Evolutionary conservation across 2,797 vertebrate genomes (phyloP).

Genomic region (Schizopygopsis pylzovi): DNA sequence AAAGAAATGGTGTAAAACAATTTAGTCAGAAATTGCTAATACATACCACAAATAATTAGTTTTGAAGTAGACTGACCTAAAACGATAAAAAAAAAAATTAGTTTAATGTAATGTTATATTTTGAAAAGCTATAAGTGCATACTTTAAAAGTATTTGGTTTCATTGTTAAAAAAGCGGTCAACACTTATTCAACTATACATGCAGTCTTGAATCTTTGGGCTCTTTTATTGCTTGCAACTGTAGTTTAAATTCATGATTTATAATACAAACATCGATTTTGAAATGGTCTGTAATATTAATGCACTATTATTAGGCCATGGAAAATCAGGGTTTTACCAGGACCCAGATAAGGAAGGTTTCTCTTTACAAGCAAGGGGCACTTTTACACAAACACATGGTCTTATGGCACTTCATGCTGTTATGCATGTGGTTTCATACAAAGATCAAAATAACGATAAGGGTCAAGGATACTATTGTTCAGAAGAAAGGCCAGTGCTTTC

Average conservation of each 20-base stretch:
- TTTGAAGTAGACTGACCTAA: not conserved
- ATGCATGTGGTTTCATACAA: slow-evolving; percentile 17
- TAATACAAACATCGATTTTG: not conserved
- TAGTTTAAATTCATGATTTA: not conserved
- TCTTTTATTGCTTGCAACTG: not conserved
- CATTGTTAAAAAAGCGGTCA: not conserved
- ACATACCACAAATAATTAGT: not conserved
- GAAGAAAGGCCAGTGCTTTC: slow-evolving; percentile 2
- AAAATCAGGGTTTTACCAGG: not conserved
- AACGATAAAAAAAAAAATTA: not conserved
- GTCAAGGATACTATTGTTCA: slow-evolving; percentile 14
- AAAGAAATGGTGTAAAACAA: not conserved
- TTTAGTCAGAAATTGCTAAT: not conserved
- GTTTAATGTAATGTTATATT: not conserved
- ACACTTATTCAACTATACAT: not conserved
- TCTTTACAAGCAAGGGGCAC: not conserved
- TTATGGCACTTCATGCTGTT: not conserved
- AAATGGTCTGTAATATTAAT: not conserved
- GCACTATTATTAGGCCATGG: not conserved
- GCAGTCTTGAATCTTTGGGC: not conserved
- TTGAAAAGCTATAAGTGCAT: not conserved
- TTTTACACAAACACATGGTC: not conserved
- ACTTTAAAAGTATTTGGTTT: not conserved
- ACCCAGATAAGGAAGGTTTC: not conserved
- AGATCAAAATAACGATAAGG: slow-evolving; percentile 22